Base-by-base conservation (phyloP, 2,113 vertebrate genomes). In the Perca flavescens region DNA sequence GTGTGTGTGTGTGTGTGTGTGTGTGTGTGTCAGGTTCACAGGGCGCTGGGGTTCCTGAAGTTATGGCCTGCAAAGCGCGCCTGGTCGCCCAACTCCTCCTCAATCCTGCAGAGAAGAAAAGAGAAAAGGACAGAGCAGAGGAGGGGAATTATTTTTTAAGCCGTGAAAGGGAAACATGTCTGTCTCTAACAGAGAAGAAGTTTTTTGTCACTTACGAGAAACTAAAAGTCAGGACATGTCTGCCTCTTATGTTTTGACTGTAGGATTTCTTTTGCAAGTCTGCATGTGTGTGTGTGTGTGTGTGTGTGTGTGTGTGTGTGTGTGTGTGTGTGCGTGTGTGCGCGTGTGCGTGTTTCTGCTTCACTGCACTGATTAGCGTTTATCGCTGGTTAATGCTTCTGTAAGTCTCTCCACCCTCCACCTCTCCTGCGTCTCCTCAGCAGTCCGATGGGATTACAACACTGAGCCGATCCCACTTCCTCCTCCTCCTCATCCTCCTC, bases 61-160 rank as follows among this genome's bases (percentile, higher is more conserved):
- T 99, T 99, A 84, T 99, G 97, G 87, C 98, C 98, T 0, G 97
- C 98, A 7, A 98, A 98, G 83, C 97, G 97, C 82, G 98, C 98
- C 94, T 98, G 97, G 1, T 98, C 97, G 0, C 97, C 98, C 80
- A 99, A 83, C 91, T 98, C 97, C 87, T 99, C 98, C 90, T 99
- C 98, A 69, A 99, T 99, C 95, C 98, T 99, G 72, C 80, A 74
- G 80, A 76, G 43, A 34, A 47, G 21, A 21, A 36, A 34, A 61
- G 19, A 74, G 47, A 2, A 19, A 14, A 47, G 36, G 19, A 31
- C 0, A 6, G 19, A 52, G 52, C 1, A 6, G 34, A 13, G 21
- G 40, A 31, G 31, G 19, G 4, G 31, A 5, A 40, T 50, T 3
- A 36, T 68, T 50, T 58, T 36, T 19, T 15, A 61, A 16, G 19